Evolutionary conservation across 2,797 vertebrate species (phyloP).

Genomic region (Coregonus sp.): DNA sequence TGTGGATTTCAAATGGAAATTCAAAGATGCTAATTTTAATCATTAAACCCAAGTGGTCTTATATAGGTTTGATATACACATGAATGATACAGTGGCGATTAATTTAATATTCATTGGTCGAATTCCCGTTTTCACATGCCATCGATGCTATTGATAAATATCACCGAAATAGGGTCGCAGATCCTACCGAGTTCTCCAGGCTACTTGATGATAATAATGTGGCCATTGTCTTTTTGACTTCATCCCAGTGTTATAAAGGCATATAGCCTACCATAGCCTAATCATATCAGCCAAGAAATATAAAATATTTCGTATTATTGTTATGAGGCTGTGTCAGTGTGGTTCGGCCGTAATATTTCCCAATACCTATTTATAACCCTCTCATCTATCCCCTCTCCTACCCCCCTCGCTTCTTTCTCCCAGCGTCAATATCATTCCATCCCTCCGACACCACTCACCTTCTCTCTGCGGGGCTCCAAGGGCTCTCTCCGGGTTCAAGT

Average conservation of each 20-base stretch:
- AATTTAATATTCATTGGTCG: conserved; percentile 22
- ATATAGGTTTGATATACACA: conserved; percentile 43
- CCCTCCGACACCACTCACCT: conserved; percentile 70
- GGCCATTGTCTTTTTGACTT: conserved; percentile 14
- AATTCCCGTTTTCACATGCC: conserved; percentile 44
- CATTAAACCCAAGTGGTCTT: conserved; percentile 23
- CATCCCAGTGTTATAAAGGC: conserved; percentile 1
- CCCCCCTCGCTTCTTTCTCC: conserved; percentile 41
- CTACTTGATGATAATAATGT: conserved; percentile 1
- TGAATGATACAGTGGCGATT: conserved; percentile 34
- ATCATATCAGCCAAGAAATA: neutral
- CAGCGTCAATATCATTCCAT: conserved; percentile 37
- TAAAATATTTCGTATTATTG: conserved; percentile 37
- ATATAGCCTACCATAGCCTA: conserved; percentile 1
- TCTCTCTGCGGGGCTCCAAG: conserved; percentile 85
- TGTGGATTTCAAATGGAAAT: neutral
- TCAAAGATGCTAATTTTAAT: neutral
- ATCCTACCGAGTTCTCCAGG: neutral
- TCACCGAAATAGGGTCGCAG: conserved; percentile 39
- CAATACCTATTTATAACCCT: conserved; percentile 45
- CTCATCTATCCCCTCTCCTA: conserved; percentile 24
- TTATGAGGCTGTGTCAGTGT: conserved; percentile 20
- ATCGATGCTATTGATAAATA: conserved; percentile 34
- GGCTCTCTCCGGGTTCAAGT: conserved; percentile 85
- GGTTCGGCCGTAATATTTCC: conserved; percentile 36